phyloP scores from a whole-genome alignment of 2,113 vertebrate species.

The Xiphorhynchus elegans region DNA sequence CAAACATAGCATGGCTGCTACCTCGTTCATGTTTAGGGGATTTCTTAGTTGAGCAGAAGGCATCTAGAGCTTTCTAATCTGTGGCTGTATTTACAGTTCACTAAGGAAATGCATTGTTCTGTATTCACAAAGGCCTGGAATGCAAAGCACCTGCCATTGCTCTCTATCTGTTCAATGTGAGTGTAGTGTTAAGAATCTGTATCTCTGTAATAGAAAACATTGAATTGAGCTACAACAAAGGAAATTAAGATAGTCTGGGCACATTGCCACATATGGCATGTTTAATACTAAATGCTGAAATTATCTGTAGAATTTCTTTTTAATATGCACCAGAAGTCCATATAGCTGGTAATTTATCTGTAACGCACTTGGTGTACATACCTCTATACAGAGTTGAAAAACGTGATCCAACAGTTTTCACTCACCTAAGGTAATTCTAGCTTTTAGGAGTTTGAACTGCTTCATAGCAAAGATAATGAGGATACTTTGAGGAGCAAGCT shows the following conservation, averaged over 20 bases:
- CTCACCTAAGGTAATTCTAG: not conserved
- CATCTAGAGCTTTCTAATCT: not conserved
- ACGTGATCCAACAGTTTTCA: not conserved
- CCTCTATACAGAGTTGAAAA: accelerated
- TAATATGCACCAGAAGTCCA: not conserved
- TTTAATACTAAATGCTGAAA: not conserved
- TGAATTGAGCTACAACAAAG: not conserved
- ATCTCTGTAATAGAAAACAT: not conserved
- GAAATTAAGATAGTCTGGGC: not conserved
- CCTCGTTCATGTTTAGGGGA: not conserved
- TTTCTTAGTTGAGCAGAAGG: not conserved
- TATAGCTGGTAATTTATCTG: not conserved
- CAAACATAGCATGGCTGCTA: not conserved
- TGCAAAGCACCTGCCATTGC: not conserved
- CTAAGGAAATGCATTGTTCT: not conserved
- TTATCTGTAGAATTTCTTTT: not conserved
- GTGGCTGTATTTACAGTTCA: not conserved
- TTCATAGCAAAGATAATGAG: not conserved
- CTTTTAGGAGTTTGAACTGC: not conserved
- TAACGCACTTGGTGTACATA: not conserved
- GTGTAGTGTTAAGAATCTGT: not conserved
- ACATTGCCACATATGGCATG: not conserved
- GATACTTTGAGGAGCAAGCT: not conserved
- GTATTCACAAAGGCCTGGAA: not conserved
- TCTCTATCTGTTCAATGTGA: not conserved